A percentile compares a stretch with the other conserved stretches of the same genome.
phyloP scores from a whole-genome alignment of 2,113 vertebrate species.

The Ophthalmolycus amberensis region DNA sequence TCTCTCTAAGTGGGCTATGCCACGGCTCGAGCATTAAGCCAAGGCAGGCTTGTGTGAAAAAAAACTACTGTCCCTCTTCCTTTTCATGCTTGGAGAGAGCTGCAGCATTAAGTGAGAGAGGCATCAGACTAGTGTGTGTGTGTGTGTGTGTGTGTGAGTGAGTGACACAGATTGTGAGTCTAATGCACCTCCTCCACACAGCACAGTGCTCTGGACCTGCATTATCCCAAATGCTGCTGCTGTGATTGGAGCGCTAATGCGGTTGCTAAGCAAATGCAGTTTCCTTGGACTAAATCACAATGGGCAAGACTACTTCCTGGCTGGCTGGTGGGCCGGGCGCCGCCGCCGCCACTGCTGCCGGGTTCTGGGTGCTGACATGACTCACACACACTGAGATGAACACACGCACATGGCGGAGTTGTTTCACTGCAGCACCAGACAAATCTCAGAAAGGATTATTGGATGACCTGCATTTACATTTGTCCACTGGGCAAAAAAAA shows the following conservation, averaged over 20 bases:
- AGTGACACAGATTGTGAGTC: conserved; percentile 23
- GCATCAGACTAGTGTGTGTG: conserved; percentile 55
- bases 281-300: conserved; percentile 76
- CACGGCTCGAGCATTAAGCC: conserved; percentile 61
- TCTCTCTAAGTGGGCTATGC: conserved; percentile 44
- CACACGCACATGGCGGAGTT: conserved; percentile 26
- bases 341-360: background rate
- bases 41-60: conserved; percentile 42
- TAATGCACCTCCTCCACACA: conserved; percentile 63
- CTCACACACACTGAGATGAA: conserved; percentile 20
- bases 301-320: conserved; percentile 68
- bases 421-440: conserved; percentile 12
- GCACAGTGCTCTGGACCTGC: conserved; percentile 50
- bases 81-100: conserved; percentile 67
- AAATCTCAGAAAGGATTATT: conserved; percentile 11
- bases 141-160: conserved; percentile 43
- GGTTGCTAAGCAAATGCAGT: conserved; percentile 83
- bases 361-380: conserved; percentile 25
- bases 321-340: conserved; percentile 59
- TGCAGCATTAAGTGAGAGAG: conserved; percentile 59
- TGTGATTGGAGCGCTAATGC: conserved; percentile 77
- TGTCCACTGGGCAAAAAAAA: background rate
- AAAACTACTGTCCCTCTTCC: conserved; percentile 46
- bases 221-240: conserved; percentile 75
- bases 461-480: background rate